These are phyloP conservation scores for Proterorhinus semilunaris DNA, from an alignment of 2,113 vertebrate species.

Conservation along the genomic window DNA sequence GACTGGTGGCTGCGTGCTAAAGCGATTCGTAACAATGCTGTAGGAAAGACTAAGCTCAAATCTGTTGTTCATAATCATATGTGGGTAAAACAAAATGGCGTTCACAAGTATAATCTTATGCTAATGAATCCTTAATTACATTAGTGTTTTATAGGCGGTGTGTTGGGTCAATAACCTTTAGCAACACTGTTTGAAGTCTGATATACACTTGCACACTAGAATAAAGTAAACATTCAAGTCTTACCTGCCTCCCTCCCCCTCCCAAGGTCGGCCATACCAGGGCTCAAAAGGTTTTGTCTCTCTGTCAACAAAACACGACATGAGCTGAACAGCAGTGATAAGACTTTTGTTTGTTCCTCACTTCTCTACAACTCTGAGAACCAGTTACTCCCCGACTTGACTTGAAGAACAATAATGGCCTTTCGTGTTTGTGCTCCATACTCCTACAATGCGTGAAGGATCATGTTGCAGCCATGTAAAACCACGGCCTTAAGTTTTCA, in stretches of 20 bases:
- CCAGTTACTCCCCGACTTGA: slow-evolving; percentile 30
- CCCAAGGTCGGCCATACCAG: slow-evolving; percentile 49
- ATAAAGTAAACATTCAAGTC: slow-evolving; percentile 43
- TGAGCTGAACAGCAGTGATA: slow-evolving; percentile 41
- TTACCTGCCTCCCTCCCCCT: slow-evolving; percentile 35
- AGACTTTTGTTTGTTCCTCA: slow-evolving; percentile 38
- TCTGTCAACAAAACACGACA: slow-evolving; percentile 52
- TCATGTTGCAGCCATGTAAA: slow-evolving; percentile 22
- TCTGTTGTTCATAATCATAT: neutral
- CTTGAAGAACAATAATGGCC: slow-evolving; percentile 20
- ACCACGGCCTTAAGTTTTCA: slow-evolving; percentile 23
- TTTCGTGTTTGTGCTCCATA: slow-evolving; percentile 13
- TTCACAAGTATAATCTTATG: neutral
- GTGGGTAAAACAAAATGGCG: neutral
- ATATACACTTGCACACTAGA: neutral
- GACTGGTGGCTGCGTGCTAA: too few species aligned
- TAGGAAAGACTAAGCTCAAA: too few species aligned
- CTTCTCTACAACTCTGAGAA: slow-evolving; percentile 39
- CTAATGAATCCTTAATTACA: neutral
- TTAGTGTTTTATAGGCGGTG: neutral
- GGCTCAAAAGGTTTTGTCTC: slow-evolving; percentile 37
- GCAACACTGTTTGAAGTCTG: slow-evolving; percentile 10
- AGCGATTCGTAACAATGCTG: too few species aligned
- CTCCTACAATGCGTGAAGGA: slow-evolving; percentile 26
- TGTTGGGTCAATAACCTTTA: neutral